Conservation (phyloP, 2,113 vertebrate species). For the Pachypanchax playfairii region DNA sequence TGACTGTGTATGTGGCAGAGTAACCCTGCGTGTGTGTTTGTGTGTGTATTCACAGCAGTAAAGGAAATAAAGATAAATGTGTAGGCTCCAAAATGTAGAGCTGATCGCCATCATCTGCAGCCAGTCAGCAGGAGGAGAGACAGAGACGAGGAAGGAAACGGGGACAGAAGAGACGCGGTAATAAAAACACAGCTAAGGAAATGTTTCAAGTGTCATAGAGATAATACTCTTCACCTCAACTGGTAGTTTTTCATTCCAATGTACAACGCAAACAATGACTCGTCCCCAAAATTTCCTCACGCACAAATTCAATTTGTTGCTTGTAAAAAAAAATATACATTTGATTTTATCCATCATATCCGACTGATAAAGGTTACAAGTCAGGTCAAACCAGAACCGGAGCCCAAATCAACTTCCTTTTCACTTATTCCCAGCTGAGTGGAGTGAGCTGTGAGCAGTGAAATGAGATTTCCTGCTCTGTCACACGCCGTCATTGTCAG, state of each 20-base stretch:
- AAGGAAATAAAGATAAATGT: slow-evolving; percentile 28
- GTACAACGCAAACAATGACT: too few relatives aligned
- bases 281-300: too few relatives aligned
- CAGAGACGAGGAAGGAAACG: neutral
- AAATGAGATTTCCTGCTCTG: slow-evolving; percentile 6
- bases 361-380: neutral
- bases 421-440: neutral
- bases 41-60: slow-evolving; percentile 16
- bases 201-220: neutral
- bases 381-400: neutral
- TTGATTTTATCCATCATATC: too few relatives aligned
- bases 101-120: slow-evolving; percentile 39
- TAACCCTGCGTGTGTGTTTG: slow-evolving; percentile 1
- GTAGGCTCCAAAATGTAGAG: slow-evolving; percentile 28
- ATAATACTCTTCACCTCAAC: neutral
- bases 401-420: neutral
- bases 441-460: neutral
- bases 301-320: too few relatives aligned
- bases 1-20: too few relatives aligned
- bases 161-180: neutral
- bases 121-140: slow-evolving; percentile 4
- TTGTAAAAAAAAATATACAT: too few relatives aligned
- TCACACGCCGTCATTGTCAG: slow-evolving; percentile 7
- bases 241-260: too few relatives aligned
- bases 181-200: neutral